A percentile compares a stretch with the other conserved stretches of the same genome.
Evolutionary conservation across 2,797 vertebrate genomes (phyloP).

Genomic region (Gymnothorax javanicus): DNA sequence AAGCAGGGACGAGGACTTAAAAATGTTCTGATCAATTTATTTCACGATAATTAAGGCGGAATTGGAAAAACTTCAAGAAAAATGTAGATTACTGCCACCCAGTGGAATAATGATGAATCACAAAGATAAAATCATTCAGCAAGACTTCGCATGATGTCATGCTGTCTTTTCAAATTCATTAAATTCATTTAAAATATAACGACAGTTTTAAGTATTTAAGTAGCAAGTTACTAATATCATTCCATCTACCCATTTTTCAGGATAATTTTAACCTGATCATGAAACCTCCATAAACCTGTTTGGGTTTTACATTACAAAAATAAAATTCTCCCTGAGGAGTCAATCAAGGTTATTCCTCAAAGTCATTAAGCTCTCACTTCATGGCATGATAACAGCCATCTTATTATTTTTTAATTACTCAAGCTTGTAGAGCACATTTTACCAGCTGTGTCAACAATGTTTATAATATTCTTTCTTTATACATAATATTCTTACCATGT

Average conservation of each 20-base stretch:
- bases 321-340: not conserved
- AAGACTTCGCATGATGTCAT: not conserved
- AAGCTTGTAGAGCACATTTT: not conserved
- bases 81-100: constrained; percentile 58
- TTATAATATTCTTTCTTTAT: not conserved
- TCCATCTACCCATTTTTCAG: not conserved
- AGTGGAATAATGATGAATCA: constrained; percentile 45
- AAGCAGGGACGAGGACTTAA: not conserved
- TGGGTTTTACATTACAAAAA: not conserved
- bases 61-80: constrained; percentile 16
- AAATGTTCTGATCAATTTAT: not conserved
- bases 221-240: not conserved
- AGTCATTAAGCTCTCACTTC: not conserved
- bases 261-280: not conserved
- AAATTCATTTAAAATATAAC: not conserved
- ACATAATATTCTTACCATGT: not conserved
- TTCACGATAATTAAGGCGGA: not conserved
- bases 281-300: not conserved
- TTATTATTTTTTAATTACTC: not conserved
- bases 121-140: not conserved
- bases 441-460: not conserved
- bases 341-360: not conserved
- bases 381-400: not conserved
- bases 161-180: not conserved
- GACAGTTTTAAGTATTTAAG: not conserved